These are phyloP conservation scores for Monopis laevigella DNA, from an alignment of 2,888 invertebrate genomes.

Conservation along the genomic window DNA sequence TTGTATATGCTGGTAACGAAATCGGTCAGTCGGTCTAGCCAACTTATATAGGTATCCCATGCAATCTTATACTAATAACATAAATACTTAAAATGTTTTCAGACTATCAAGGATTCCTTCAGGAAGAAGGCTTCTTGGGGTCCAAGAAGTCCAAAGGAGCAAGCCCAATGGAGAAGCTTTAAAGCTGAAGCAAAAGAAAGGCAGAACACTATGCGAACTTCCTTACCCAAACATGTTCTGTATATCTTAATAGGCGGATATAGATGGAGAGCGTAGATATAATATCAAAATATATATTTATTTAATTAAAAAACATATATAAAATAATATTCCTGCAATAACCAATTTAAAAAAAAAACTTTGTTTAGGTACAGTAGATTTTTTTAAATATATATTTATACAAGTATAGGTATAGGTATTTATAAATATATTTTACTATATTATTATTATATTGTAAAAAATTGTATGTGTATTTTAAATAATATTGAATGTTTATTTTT, in stretches of 20 bases:
- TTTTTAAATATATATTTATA: no score
- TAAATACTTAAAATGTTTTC: conserved; percentile 20
- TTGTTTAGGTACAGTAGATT: no score
- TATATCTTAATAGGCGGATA: conserved; percentile 35
- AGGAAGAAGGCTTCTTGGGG: conserved; percentile 68
- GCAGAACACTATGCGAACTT: conserved; percentile 26
- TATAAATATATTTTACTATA: no score
- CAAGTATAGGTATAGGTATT: no score
- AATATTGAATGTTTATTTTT: no score
- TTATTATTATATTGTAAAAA: no score
- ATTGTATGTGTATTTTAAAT: no score
- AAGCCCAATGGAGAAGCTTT: conserved; percentile 66
- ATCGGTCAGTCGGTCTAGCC: background rate
- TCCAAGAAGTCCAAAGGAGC: conserved; percentile 56
- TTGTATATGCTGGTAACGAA: background rate
- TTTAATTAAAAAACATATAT: background rate
- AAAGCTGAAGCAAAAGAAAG: conserved; percentile 47
- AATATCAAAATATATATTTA: background rate
- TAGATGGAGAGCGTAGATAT: conserved; percentile 9
- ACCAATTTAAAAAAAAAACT: background rate
- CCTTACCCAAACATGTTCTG: conserved; percentile 30
- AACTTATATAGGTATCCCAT: background rate
- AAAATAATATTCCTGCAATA: background rate
- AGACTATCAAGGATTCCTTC: conserved; percentile 54
- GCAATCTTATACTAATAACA: background rate